Percentiles rank a stretch among this genome's conserved stretches.
Evolutionary conservation across 2,113 vertebrate genomes (phyloP).

Genomic region (Aramus guarauna): DNA sequence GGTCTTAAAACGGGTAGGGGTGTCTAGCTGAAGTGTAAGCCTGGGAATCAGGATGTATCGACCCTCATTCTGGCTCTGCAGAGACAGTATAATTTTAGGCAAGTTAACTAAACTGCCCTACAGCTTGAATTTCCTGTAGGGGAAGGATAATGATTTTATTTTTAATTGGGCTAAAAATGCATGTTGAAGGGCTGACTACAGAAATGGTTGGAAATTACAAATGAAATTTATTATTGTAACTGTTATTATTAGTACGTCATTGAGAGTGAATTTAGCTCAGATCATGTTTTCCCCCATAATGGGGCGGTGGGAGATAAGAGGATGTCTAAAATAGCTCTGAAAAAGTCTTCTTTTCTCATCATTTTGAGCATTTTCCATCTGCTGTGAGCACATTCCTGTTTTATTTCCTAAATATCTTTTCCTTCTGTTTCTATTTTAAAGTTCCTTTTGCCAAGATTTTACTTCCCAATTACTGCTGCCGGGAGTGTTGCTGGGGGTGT

Average conservation of each 20-base stretch:
- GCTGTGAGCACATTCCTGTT: constrained; percentile 15
- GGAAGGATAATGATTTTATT: constrained; percentile 24
- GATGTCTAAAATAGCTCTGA: constrained; percentile 19
- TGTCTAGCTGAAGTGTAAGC: background rate
- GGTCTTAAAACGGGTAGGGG: background rate
- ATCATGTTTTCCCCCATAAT: background rate
- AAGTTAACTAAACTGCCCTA: background rate
- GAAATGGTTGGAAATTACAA: background rate
- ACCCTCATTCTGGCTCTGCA: background rate
- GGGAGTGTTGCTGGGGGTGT: background rate
- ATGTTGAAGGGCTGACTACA: background rate
- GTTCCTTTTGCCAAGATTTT: constrained; percentile 8
- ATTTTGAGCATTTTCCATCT: constrained; percentile 44
- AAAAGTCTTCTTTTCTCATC: background rate
- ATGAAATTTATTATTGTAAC: constrained; percentile 5
- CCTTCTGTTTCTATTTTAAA: constrained; percentile 48
- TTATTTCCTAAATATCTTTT: constrained; percentile 47
- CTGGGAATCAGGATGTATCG: background rate
- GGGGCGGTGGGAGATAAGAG: background rate
- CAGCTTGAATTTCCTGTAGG: constrained; percentile 17
- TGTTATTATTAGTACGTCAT: constrained; percentile 24
- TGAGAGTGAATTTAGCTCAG: constrained; percentile 32
- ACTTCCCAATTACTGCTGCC: background rate
- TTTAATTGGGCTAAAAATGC: constrained; percentile 41
- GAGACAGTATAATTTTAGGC: background rate